Conservation (phyloP, 2,113 vertebrate species). For the Thermophis baileyi region DNA sequence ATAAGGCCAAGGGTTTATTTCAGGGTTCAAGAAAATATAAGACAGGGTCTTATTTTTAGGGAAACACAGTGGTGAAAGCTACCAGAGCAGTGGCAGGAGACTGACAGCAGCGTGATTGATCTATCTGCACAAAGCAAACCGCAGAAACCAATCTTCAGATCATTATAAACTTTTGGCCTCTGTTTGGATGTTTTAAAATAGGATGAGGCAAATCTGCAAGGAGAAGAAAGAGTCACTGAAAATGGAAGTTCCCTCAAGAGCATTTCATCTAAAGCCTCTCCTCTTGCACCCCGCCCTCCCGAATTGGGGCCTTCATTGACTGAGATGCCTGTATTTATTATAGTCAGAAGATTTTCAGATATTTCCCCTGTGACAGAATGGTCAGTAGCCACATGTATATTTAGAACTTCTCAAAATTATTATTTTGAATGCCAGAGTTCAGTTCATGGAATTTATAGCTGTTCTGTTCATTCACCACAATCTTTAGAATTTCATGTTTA, state of each 20-base stretch:
- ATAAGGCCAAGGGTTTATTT: too few relatives aligned
- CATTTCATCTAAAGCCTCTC: not conserved
- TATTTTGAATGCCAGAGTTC: not conserved
- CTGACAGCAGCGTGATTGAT: not conserved
- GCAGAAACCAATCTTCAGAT: not conserved
- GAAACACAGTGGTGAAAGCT: too few relatives aligned
- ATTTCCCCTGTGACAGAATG: not conserved
- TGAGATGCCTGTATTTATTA: not conserved
- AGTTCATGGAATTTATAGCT: not conserved
- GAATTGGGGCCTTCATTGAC: not conserved
- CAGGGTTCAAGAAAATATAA: too few relatives aligned
- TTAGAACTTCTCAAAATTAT: not conserved
- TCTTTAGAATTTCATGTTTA: constrained; percentile 1
- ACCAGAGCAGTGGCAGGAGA: not conserved
- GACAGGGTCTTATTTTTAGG: too few relatives aligned
- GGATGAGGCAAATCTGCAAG: not conserved
- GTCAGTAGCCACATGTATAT: not conserved
- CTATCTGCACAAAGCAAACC: not conserved
- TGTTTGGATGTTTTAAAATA: not conserved
- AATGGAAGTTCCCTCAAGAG: too few relatives aligned
- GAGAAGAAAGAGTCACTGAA: not conserved
- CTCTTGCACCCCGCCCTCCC: not conserved
- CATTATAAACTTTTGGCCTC: not conserved
- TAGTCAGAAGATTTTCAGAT: not conserved
- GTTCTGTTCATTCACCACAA: not conserved